These are phyloP conservation scores for Lysandra coridon DNA, from an alignment of 2,888 invertebrate species.

Conservation along the genomic window DNA sequence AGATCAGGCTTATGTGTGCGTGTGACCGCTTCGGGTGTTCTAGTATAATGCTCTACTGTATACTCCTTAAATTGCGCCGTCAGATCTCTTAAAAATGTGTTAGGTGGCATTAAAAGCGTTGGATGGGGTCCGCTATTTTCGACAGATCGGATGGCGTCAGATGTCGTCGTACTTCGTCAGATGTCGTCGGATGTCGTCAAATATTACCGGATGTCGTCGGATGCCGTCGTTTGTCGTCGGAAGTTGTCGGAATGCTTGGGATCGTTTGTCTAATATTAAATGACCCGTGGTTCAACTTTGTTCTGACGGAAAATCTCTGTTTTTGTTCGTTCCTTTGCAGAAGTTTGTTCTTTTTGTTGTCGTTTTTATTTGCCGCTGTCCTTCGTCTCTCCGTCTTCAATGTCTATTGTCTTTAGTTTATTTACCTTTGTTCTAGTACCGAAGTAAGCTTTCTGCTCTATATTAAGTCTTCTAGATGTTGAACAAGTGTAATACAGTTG, in stretches of 20 bases:
- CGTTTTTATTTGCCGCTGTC: neutral
- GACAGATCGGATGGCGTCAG: neutral
- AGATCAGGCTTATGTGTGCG: too few species aligned
- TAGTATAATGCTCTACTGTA: neutral
- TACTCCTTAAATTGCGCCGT: neutral
- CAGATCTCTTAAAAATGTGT: neutral
- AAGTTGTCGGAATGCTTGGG: neutral
- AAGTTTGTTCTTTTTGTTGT: neutral
- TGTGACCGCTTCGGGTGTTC: too few species aligned
- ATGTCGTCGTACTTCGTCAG: neutral
- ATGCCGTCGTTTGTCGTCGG: neutral
- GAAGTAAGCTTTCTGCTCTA: neutral
- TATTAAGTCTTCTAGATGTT: too few species aligned
- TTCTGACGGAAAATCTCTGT: neutral
- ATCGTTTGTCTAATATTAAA: neutral
- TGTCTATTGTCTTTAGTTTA: neutral
- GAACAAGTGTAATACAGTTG: too few species aligned
- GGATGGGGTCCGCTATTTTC: neutral
- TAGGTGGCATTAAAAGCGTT: neutral
- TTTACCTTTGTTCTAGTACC: neutral
- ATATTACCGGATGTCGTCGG: neutral
- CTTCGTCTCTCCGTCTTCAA: neutral
- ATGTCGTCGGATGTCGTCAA: neutral
- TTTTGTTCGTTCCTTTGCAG: neutral
- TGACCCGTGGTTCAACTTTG: neutral